Evolutionary conservation across 2,797 vertebrate genomes (phyloP).

Genomic region (Pangasius macronema): DNA sequence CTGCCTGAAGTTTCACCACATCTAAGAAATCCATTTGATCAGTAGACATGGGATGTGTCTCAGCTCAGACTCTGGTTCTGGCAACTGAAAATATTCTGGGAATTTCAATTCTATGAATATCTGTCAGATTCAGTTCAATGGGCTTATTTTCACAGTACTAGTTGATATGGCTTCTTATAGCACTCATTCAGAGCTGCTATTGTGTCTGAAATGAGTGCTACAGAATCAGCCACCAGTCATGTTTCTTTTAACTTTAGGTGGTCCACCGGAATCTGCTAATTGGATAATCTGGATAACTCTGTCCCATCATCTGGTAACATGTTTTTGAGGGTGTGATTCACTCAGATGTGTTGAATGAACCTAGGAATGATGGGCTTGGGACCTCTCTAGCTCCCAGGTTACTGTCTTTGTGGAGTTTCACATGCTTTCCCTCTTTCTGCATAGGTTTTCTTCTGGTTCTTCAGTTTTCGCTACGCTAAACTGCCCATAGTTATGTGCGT

Average conservation of each 20-base stretch:
- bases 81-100: not conserved
- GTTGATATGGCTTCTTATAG: not conserved
- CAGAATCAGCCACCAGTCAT: not conserved
- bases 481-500: no score
- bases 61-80: not conserved
- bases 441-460: no score
- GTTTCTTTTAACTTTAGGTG: not conserved
- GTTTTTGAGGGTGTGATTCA: not conserved
- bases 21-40: not conserved
- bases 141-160: not conserved
- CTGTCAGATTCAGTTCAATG: not conserved
- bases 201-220: not conserved
- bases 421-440: no score
- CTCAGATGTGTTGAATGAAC: not conserved
- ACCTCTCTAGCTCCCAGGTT: no score
- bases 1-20: not conserved
- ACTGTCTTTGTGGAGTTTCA: no score
- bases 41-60: not conserved
- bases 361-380: no score
- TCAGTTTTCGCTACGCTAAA: no score
- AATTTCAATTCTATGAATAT: not conserved
- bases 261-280: not conserved
- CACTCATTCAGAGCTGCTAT: not conserved
- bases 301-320: not conserved
- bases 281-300: no score